These are phyloP conservation scores for Bacillus rossius DNA, from an alignment of 1,140 invertebrate genomes.

Conservation along the genomic window DNA sequence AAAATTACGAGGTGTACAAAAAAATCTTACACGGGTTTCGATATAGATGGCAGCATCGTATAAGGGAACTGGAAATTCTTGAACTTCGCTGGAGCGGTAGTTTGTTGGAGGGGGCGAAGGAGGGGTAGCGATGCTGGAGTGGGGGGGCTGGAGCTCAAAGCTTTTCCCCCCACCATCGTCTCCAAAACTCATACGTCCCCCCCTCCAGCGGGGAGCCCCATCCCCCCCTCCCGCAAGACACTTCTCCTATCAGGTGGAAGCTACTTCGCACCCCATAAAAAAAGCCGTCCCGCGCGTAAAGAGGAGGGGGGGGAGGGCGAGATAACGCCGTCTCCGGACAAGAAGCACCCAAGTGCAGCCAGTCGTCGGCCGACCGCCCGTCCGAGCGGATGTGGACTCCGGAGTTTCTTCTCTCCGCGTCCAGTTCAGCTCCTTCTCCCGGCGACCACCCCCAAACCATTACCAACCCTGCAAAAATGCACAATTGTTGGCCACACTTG, in stretches of 20 bases:
- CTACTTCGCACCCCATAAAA: constrained; percentile 12
- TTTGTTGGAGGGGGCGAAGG: too few species aligned
- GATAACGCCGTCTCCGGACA: not conserved
- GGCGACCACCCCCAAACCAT: too few species aligned
- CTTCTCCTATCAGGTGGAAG: too few species aligned
- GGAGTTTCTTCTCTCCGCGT: too few species aligned
- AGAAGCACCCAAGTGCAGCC: constrained; percentile 4
- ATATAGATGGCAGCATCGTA: constrained; percentile 5
- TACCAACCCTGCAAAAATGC: too few species aligned
- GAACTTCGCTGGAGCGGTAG: too few species aligned
- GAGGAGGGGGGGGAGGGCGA: not conserved
- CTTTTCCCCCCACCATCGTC: too few species aligned
- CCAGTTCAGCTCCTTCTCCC: too few species aligned
- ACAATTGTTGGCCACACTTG: too few species aligned
- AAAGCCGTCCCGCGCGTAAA: not conserved
- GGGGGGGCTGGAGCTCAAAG: too few species aligned
- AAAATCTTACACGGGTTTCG: not conserved
- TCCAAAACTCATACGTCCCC: not conserved
- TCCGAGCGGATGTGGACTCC: not conserved
- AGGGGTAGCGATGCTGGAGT: too few species aligned
- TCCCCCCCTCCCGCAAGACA: not conserved
- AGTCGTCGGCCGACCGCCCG: not conserved
- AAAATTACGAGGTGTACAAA: not conserved
- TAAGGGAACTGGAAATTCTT: not conserved
- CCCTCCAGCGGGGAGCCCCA: not conserved